Evolutionary conservation across 2,797 vertebrate species (phyloP).

Genomic region (Chelon labrosus): DNA sequence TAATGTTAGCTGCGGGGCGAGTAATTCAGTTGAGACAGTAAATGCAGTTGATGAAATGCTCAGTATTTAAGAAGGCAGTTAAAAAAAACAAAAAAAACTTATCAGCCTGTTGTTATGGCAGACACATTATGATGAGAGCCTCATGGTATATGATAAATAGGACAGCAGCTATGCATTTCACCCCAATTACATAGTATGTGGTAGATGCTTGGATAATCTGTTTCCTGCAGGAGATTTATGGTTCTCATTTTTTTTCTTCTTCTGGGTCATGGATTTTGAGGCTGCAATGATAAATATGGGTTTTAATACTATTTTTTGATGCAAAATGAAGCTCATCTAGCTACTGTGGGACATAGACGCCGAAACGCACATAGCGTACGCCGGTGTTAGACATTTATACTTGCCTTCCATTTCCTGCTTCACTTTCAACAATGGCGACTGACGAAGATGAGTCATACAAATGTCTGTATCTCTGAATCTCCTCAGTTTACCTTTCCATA

Average conservation of each 20-base stretch:
- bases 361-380: no score
- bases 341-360: no score
- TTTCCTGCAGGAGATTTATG: not conserved
- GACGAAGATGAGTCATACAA: no score
- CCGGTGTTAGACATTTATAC: no score
- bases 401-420: no score
- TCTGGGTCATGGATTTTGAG: conserved; percentile 21
- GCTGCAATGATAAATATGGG: conserved; percentile 34
- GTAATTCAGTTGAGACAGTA: not conserved
- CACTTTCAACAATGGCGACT: no score
- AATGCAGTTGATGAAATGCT: conserved; percentile 6
- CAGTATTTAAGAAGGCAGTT: not conserved
- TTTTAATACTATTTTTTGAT: conserved; percentile 22
- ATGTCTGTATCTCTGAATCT: no score
- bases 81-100: conserved; percentile 21
- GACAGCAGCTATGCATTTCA: not conserved
- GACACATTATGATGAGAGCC: conserved; percentile 7
- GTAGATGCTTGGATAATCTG: conserved; percentile 1
- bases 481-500: no score
- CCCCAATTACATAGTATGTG: conserved; percentile 2
- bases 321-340: conserved; percentile 26
- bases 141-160: not conserved
- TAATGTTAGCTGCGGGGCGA: not conserved
- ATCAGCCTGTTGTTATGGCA: not conserved
- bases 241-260: not conserved